These are phyloP conservation scores for Saturnia japonica DNA, from an alignment of 2,888 invertebrate genomes.

Conservation along the genomic window DNA sequence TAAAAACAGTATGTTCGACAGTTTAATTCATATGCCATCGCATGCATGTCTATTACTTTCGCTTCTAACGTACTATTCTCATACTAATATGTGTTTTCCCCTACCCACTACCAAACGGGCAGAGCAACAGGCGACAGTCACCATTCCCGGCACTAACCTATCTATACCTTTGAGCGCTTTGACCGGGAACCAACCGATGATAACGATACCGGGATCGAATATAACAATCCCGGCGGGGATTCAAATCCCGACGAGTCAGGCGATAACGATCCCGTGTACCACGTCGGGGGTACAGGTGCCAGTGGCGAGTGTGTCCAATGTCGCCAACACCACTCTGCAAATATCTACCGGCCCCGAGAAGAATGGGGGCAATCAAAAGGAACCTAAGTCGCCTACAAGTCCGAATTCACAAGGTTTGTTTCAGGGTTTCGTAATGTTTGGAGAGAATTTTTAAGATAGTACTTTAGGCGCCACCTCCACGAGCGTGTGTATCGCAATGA, in stretches of 20 bases:
- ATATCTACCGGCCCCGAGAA: conserved; percentile 62
- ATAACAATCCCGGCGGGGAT: conserved; percentile 63
- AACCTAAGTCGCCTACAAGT: conserved; percentile 51
- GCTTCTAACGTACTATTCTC: conserved; percentile 61
- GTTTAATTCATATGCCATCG: conserved; percentile 30
- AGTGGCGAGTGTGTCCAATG: conserved; percentile 41
- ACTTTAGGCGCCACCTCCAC: too few relatives aligned
- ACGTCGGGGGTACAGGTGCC: conserved; percentile 45
- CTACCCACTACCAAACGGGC: conserved; percentile 51
- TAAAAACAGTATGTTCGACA: conserved; percentile 12
- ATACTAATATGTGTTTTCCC: conserved; percentile 76
- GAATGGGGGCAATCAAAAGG: conserved; percentile 83
- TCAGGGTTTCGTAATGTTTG: conserved; percentile 32
- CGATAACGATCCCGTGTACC: conserved; percentile 57
- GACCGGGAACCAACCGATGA: conserved; percentile 73
- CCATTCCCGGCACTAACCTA: conserved; percentile 84
- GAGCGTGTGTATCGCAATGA: too few relatives aligned
- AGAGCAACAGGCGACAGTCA: conserved; percentile 81
- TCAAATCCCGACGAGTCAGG: conserved; percentile 50
- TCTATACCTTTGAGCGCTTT: conserved; percentile 80
- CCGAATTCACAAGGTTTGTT: conserved; percentile 68
- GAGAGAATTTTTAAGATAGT: conserved; percentile 30
- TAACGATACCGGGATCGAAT: conserved; percentile 81
- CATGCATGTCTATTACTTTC: conserved; percentile 55
- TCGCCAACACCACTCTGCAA: conserved; percentile 78